These are phyloP conservation scores for Magallana ariakensis DNA, from an alignment of 1,140 invertebrate species.

Conservation along the genomic window DNA sequence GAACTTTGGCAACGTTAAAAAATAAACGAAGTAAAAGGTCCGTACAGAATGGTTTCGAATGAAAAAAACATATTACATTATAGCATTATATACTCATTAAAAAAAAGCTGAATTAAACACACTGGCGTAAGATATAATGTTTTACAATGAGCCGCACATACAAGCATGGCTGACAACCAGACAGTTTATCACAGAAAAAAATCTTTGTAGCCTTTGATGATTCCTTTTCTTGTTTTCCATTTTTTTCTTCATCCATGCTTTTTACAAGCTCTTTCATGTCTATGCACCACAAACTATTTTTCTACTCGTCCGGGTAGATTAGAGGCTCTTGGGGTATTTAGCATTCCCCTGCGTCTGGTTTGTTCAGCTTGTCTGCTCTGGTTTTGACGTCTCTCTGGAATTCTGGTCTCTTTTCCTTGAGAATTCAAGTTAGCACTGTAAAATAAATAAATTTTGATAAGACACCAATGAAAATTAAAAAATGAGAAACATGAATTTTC, in stretches of 20 bases:
- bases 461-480: not conserved
- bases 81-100: not conserved
- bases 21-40: not conserved
- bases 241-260: not conserved
- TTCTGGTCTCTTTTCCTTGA: constrained; percentile 1
- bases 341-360: constrained; percentile 16
- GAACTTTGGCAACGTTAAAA: not conserved
- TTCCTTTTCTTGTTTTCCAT: not conserved
- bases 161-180: constrained; percentile 15
- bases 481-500: not conserved
- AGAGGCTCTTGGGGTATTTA: not conserved
- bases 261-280: not conserved
- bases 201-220: constrained; percentile 16
- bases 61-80: not conserved
- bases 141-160: not conserved
- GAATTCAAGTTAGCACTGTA: constrained; percentile 25
- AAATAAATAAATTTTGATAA: not conserved
- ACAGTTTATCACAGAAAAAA: constrained; percentile 8
- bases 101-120: too few species aligned
- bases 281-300: not conserved
- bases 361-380: not conserved
- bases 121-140: too few species aligned
- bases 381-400: not conserved
- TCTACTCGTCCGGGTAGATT: not conserved
- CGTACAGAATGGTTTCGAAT: not conserved